phyloP scores from a whole-genome alignment of 1,140 invertebrate species.

The Aphaenogaster ashmeadi region DNA sequence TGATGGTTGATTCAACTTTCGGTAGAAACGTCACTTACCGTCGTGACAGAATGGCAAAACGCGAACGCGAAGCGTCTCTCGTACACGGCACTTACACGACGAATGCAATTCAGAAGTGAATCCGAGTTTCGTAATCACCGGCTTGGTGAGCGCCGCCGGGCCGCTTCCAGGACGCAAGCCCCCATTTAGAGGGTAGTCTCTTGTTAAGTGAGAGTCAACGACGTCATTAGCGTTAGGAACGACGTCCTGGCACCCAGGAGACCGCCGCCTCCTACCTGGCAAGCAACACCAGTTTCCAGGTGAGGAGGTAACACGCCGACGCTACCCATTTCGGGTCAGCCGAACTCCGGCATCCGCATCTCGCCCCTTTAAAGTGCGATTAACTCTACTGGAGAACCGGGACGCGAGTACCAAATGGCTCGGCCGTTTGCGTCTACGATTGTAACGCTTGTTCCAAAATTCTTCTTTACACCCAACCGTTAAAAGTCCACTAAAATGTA shows the following conservation, averaged over 20 bases:
- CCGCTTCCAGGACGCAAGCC: slow-evolving; percentile 71
- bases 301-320: slow-evolving; percentile 31
- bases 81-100: slow-evolving; percentile 66
- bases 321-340: slow-evolving; percentile 40
- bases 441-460: not conserved
- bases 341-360: not conserved
- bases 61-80: not conserved
- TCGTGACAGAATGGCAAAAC: not conserved
- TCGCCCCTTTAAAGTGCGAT: slow-evolving; percentile 40
- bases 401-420: slow-evolving; percentile 6
- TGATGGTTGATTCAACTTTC: not conserved
- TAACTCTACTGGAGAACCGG: slow-evolving; percentile 4
- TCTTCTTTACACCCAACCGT: not conserved
- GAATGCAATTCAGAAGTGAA: slow-evolving; percentile 75
- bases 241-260: slow-evolving; percentile 77
- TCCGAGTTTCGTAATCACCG: slow-evolving; percentile 76
- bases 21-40: too few species aligned
- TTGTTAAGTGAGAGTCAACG: slow-evolving; percentile 82
- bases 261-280: slow-evolving; percentile 67
- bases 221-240: slow-evolving; percentile 82
- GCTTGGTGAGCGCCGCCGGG: slow-evolving; percentile 68
- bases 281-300: slow-evolving; percentile 67
- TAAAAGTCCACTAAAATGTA: not conserved
- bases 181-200: slow-evolving; percentile 80
- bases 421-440: slow-evolving; percentile 11